Percentiles rank a stretch among this genome's conserved stretches.
phyloP scores from a whole-genome alignment of 2,113 vertebrate species.

The Taurulus bubalis region DNA sequence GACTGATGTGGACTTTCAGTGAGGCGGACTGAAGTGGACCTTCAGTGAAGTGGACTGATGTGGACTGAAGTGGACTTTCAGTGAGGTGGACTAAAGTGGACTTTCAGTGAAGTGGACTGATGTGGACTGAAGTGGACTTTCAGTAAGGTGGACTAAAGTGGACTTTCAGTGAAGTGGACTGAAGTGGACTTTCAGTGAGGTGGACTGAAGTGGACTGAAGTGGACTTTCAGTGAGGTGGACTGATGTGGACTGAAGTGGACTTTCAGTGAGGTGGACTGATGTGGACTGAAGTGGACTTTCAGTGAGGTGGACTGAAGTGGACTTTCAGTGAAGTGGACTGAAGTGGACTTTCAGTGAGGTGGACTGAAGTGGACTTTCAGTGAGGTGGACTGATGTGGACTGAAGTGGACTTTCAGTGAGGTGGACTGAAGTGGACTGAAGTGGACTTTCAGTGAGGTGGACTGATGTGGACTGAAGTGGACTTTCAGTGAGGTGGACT shows the following conservation, averaged over 20 bases:
- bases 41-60: neutral
- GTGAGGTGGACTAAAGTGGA: neutral
- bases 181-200: neutral
- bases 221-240: neutral
- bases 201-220: no score
- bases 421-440: neutral
- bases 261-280: neutral
- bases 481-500: neutral
- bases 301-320: no score
- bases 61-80: neutral
- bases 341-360: neutral
- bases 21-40: neutral
- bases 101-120: neutral
- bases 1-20: neutral
- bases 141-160: no score
- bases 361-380: no score
- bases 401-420: neutral
- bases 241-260: neutral
- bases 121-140: neutral
- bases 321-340: neutral
- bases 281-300: neutral
- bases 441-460: neutral
- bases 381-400: neutral
- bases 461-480: neutral
- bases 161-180: neutral